A percentile compares a stretch with the other conserved stretches of the same genome.
phyloP scores from a whole-genome alignment of 2,113 vertebrate genomes.

The Todiramphus saurophagus region DNA sequence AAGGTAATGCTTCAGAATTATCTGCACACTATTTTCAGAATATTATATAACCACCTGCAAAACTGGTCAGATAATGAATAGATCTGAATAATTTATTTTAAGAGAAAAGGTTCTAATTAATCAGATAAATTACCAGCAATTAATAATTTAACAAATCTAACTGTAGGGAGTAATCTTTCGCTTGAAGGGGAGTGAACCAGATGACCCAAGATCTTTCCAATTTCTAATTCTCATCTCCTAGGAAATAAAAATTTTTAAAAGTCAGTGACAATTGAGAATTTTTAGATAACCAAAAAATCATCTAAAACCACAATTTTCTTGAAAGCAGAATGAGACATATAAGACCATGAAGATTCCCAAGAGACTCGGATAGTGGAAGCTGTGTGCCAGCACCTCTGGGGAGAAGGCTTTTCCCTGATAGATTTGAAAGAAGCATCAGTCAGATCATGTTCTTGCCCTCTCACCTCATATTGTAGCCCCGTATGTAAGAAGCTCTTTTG shows the following conservation, averaged over 20 bases:
- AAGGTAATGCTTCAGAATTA: not conserved
- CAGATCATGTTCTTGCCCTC: not conserved
- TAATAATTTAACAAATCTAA: slow-evolving; percentile 52
- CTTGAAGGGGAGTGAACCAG: not conserved
- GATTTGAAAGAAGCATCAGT: not conserved
- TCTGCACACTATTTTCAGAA: not conserved
- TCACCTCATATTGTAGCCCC: not conserved
- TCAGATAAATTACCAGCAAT: slow-evolving; percentile 44
- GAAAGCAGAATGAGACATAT: not conserved
- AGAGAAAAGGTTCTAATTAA: slow-evolving; percentile 44
- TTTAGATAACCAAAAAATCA: not conserved
- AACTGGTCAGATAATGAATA: slow-evolving; percentile 25
- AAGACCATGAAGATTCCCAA: not conserved
- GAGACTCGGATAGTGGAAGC: not conserved
- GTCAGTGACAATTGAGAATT: not conserved
- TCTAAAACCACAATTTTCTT: not conserved
- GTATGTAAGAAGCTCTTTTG: accelerated
- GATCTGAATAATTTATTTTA: slow-evolving; percentile 55
- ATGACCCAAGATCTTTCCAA: not conserved
- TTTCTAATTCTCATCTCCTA: slow-evolving; percentile 1
- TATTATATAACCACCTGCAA: not conserved
- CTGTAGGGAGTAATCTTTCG: not conserved
- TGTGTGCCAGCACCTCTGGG: not conserved
- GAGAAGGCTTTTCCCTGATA: not conserved
- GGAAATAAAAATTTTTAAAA: slow-evolving; percentile 1